These are phyloP conservation scores for Tetragnatha versicolor DNA, from an alignment of 1,140 invertebrate genomes.

Conservation along the genomic window DNA sequence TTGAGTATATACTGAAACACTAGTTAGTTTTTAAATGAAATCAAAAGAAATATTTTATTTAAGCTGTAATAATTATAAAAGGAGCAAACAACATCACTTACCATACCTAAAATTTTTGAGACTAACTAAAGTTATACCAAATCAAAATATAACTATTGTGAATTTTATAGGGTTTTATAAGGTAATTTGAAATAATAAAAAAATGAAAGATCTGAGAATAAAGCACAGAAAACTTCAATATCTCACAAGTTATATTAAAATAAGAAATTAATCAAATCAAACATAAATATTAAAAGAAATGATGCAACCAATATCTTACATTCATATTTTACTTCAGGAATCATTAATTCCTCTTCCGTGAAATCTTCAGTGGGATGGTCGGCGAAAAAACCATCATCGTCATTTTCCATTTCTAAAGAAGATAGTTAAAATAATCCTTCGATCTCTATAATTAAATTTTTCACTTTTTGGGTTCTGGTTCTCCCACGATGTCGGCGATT, in stretches of 20 bases:
- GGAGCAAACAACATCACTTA: too few relatives aligned
- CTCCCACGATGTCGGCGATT: too few relatives aligned
- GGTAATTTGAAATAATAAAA: neutral
- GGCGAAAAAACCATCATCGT: conserved; percentile 17
- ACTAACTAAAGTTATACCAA: neutral
- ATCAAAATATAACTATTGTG: neutral
- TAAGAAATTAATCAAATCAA: neutral
- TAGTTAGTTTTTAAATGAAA: too few relatives aligned
- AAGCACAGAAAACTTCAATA: neutral
- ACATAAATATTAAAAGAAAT: neutral
- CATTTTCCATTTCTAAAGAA: conserved; percentile 9
- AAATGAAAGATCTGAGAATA: neutral
- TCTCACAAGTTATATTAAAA: neutral
- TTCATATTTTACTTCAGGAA: conserved; percentile 74
- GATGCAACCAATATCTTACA: conserved; percentile 67
- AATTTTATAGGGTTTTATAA: neutral
- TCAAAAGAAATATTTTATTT: too few relatives aligned
- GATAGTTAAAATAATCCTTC: too few relatives aligned
- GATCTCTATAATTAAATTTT: too few relatives aligned
- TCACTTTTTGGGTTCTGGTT: too few relatives aligned
- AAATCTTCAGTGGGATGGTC: conserved; percentile 60
- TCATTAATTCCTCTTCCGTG: conserved; percentile 67
- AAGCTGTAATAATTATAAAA: too few relatives aligned
- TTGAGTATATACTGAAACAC: too few relatives aligned
- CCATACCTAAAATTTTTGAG: too few relatives aligned